Base-by-base conservation (phyloP, 2,113 vertebrate species). In the Apodemus speciosus region DNA sequence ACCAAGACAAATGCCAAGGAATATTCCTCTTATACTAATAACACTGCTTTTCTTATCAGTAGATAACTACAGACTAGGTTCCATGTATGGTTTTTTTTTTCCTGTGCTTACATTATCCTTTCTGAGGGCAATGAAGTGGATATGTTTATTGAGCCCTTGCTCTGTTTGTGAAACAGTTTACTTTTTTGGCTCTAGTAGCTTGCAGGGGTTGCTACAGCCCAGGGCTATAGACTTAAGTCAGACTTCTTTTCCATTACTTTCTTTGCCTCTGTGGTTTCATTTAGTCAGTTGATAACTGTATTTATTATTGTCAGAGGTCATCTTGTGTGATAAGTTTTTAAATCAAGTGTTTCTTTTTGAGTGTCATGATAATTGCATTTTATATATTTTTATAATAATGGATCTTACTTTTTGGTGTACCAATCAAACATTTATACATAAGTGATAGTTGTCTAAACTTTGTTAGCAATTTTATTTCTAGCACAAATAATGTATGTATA, bases 311-410 rank as follows among this genome's bases (percentile, higher is more conserved):
- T 2, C 56, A 23, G 14, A 43, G 76, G 20, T 90, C 53, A 90
- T 68, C 14, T 15, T 73, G 51, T 72, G 16, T 93, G 18, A 62
- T 86, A 73, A 76, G 46, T 69, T 86, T 95, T 93, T 88, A 46
- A 85, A 75, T 81, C 30, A 92, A 8, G 1, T 90, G 15, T 81
- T 96, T 90, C 51, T 46, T 87, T 91, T 71, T 88, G 69, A 85
- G 68, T 86, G 38, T 77, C 38, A 15, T 76, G 71, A 90, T 93
- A 68, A 68, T 4, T 85, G 21, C 32, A 66, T 92, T 92, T 93
- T 81, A 71, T 66, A 56, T 93, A 3, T 64, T 64, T 64, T 95
- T 62, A 27, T 89, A 80, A 49, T 72, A 94, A 73, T 77, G 35
- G 2, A 66, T 69, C 84, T 94, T 88, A 75, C 73, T 49, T 35